These are phyloP conservation scores for Onychomys torridus DNA, from an alignment of 2,797 vertebrate genomes.

Conservation along the genomic window DNA sequence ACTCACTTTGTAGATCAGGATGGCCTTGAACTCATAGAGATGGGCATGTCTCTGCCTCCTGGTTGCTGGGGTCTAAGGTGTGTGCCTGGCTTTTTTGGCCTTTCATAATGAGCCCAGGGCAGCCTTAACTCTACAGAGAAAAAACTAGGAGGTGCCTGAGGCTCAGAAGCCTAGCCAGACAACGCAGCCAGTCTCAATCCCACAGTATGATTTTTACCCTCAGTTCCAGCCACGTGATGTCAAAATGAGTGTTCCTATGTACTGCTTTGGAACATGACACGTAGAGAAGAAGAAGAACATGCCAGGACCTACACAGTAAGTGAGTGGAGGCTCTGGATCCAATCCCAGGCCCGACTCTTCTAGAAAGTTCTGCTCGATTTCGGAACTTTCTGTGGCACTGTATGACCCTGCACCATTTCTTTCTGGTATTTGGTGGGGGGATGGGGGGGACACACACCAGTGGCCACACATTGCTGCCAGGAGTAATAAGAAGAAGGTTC, in stretches of 20 bases:
- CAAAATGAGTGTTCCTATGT: rapidly evolving
- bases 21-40: background rate
- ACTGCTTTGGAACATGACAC: background rate
- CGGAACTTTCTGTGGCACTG: background rate
- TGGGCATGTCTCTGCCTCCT: background rate
- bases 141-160: background rate
- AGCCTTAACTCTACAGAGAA: background rate
- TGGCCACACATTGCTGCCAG: background rate
- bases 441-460: rapidly evolving
- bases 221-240: background rate
- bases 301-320: background rate
- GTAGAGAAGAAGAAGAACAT: rapidly evolving
- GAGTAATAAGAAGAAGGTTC: background rate
- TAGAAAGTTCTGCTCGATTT: conserved; percentile 3
- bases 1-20: background rate
- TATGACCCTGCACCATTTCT: background rate
- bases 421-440: background rate
- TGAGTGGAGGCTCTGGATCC: background rate
- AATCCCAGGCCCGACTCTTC: background rate
- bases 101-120: background rate
- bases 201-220: background rate
- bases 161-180: background rate
- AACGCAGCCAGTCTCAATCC: rapidly evolving
- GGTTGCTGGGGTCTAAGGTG: background rate
- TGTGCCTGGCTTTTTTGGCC: background rate